Base-by-base conservation (phyloP, 2,113 vertebrate species). In the Ancistrus triradiatus region DNA sequence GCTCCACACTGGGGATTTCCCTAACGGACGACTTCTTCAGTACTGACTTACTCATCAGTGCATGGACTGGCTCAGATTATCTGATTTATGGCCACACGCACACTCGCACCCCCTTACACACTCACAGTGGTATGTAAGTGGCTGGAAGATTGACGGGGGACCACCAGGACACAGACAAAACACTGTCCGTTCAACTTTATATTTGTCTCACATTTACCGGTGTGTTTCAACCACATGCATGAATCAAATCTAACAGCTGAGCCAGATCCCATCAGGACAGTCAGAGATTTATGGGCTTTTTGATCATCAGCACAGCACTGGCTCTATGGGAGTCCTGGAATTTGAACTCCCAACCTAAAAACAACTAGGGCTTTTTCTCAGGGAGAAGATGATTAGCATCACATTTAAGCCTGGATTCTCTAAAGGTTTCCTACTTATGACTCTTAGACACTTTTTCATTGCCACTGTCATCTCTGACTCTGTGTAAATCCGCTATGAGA, bases 31-130 rank as follows among this genome's bases (percentile, higher is more conserved):
- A 40, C 37, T n/a, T 6, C 27, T 43, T 13, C 3, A 59, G 25
- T 31, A 38, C 56, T n/a, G 18, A 21, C 57, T 59, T 59, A 46
- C 57, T 59, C 57, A 59, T 59, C 57, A 44, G 42, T 47, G 57
- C 27, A n/a, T 59, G 42, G 42, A 17, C 57, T 59, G 57, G 31
- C 57, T 59, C 42, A n/a, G 15, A 21, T 49, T 24, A 38, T 5
- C 28, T 9, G 9, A 33, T 9, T 13, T 11, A 38, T 7, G 7
- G 35, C 35, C 35, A 3, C 35, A 38, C 35, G 11, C 35, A 48
- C 21, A 2, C 9, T 3, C 19, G 22, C 44, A 48, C 44, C 21
- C 44, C 21, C 19, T 8, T 8, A 48, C 18, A 47, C 18, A 21
- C 5, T 18, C n/a, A 5, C 7, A 19, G 8, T 22, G 17, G 2